Evolutionary conservation across 1,140 invertebrate genomes (phyloP).

Genomic region (Microplitis mediator): DNA sequence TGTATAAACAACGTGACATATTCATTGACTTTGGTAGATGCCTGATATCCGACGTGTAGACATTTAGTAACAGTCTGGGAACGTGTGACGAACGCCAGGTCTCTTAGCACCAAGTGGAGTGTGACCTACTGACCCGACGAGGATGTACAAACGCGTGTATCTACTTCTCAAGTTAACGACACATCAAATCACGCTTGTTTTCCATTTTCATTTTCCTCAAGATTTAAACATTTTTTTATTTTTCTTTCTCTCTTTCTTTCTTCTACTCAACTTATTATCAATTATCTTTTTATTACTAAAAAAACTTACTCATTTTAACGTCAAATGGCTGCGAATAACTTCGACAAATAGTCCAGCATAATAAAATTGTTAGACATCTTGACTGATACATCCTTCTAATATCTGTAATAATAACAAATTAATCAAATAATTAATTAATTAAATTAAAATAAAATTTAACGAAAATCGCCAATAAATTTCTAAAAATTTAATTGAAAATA

Average conservation of each 20-base stretch:
- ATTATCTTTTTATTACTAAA: neutral
- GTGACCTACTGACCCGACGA: slow-evolving; percentile 30
- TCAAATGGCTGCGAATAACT: slow-evolving; percentile 1
- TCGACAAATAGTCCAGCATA: neutral
- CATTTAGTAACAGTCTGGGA: slow-evolving; percentile 22
- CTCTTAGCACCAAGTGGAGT: slow-evolving; percentile 32
- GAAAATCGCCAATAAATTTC: too few species aligned
- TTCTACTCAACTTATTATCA: neutral
- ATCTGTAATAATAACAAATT: slow-evolving; percentile 10
- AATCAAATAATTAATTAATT: too few species aligned
- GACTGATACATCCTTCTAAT: neutral
- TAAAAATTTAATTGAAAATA: neutral
- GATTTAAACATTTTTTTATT: neutral
- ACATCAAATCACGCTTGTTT: slow-evolving; percentile 11
- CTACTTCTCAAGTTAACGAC: slow-evolving; percentile 1
- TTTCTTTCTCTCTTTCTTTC: neutral
- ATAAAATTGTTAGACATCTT: slow-evolving; percentile 2
- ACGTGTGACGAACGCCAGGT: slow-evolving; percentile 21
- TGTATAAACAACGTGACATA: slow-evolving; percentile 4
- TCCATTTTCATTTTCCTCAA: slow-evolving; percentile 20
- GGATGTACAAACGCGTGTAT: slow-evolving; percentile 15
- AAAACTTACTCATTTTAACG: slow-evolving; percentile 15
- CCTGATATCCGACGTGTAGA: slow-evolving; percentile 14
- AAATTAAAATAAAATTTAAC: too few species aligned
- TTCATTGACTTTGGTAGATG: slow-evolving; percentile 13